These are phyloP conservation scores for Ophioninae sp. DNA, from an alignment of 2,888 invertebrate genomes.

Conservation along the genomic window DNA sequence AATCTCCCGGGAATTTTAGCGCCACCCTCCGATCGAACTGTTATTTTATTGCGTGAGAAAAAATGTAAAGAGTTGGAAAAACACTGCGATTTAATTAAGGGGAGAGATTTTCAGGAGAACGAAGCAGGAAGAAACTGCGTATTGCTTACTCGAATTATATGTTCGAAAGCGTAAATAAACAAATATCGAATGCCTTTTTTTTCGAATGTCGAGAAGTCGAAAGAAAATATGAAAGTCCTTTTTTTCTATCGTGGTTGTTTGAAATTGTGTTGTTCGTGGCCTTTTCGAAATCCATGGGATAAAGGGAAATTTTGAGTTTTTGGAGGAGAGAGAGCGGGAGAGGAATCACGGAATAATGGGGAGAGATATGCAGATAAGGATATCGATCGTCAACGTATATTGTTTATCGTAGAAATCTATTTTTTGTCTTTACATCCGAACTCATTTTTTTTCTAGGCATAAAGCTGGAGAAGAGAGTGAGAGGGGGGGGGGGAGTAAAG, in stretches of 20 bases:
- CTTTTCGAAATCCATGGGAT: background rate
- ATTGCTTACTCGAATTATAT: too few relatives aligned
- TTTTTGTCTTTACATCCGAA: constrained; percentile 61
- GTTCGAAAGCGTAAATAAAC: background rate
- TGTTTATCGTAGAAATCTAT: constrained; percentile 64
- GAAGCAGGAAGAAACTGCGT: background rate
- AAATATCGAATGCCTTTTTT: too few relatives aligned
- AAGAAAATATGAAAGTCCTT: too few relatives aligned
- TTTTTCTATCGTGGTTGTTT: too few relatives aligned
- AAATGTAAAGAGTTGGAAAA: background rate
- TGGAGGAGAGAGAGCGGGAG: background rate
- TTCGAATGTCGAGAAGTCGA: too few relatives aligned
- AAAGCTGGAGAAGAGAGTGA: constrained; percentile 17
- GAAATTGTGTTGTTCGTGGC: too few relatives aligned
- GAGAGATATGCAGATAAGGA: too few relatives aligned
- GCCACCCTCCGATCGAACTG: background rate
- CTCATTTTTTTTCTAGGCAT: constrained; percentile 33
- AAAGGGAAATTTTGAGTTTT: background rate
- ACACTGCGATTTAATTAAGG: background rate
- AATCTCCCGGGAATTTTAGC: background rate
- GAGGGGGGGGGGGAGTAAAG: constrained; percentile 9
- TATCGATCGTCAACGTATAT: constrained; percentile 57
- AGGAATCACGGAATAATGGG: constrained; percentile 7
- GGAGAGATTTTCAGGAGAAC: background rate
- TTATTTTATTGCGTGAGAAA: background rate